Evolutionary conservation across 2,797 vertebrate species (phyloP), one percentile per base, ranked within the genome.

Genomic region (Hafferia zeledoni): DNA sequence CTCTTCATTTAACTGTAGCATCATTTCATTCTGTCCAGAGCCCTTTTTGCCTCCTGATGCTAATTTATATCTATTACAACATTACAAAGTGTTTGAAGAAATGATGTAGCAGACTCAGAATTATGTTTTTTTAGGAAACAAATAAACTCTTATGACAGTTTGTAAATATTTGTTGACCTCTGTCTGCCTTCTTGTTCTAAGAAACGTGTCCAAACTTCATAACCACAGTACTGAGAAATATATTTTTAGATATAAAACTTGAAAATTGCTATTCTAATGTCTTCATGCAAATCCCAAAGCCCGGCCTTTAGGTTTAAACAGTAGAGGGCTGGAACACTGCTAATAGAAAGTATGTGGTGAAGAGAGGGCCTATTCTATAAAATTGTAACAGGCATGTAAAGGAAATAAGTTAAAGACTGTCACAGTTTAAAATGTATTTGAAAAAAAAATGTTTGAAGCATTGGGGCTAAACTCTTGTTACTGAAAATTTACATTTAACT

Each of bases 31-130:
- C 72, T 76, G 50, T 37, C 57, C 84, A 87, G 87, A 94, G 89
- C 82, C 80, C 82, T 87, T 94, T 92, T 68, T 81, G 68, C 65
- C 89, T 96, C 83, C 72, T 44, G 79, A 85, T 68, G 22, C 53
- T 88, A 93, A 94, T 94, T 95, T 47, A 68, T 91, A 53, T 91
- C 89, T 87, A 94, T 96, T 95, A 85, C 76, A 95, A 47, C 82
- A 94, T 83, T 83, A 84, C 6, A 0, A 56, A 87, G 43, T 71
- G 24, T 78, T 89, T 70, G 64, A 94, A 89, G 76, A 87, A 92
- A 83, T 85, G 56, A 94, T 68, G 76, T 50, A 91, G 79, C 69
- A 85, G 89, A 56, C 44, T 60, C 46, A 78, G 84, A 91, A 92
- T 84, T 56, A 79, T 30, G 43, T 67, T 68, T 84, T 70, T 86